Conservation (phyloP, 2,888 invertebrate genomes). For the Kryphioiulus occultus region DNA sequence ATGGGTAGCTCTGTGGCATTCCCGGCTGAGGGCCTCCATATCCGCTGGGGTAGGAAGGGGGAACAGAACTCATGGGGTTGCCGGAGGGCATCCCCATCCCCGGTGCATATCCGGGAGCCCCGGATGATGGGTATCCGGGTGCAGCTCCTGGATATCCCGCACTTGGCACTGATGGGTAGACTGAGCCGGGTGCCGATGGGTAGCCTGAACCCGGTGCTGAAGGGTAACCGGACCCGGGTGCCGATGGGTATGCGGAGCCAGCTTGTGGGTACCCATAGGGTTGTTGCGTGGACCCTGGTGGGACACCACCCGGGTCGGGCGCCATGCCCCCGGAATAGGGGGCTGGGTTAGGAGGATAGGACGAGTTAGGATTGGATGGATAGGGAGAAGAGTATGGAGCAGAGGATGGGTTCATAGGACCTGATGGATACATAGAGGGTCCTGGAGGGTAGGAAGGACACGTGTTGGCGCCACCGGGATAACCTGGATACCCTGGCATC, state of each 20-base stretch:
- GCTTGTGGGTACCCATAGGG: conserved; percentile 43
- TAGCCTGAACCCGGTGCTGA: background rate
- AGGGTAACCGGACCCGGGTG: conserved; percentile 12
- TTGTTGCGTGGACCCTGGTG: background rate
- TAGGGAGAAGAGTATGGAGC: conserved; percentile 18
- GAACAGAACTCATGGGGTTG: background rate
- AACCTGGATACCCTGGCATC: conserved; percentile 9
- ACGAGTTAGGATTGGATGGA: conserved; percentile 17
- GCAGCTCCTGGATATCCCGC: background rate
- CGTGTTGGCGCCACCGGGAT: background rate
- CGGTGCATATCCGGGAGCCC: background rate
- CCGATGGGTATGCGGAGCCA: background rate
- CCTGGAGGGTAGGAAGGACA: background rate
- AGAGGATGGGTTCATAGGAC: background rate
- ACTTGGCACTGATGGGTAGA: conserved; percentile 16
- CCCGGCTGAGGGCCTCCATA: background rate
- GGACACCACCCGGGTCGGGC: background rate
- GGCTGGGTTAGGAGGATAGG: background rate
- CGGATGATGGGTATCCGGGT: background rate
- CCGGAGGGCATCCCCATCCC: background rate
- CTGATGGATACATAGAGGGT: background rate
- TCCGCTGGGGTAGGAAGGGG: background rate
- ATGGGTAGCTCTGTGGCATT: background rate
- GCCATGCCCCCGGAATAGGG: background rate
- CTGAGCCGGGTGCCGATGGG: background rate